A percentile compares a stretch with the other conserved stretches of the same genome.
phyloP scores from a whole-genome alignment of 2,888 invertebrate species.

The Eueremaeus valkanovi region DNA sequence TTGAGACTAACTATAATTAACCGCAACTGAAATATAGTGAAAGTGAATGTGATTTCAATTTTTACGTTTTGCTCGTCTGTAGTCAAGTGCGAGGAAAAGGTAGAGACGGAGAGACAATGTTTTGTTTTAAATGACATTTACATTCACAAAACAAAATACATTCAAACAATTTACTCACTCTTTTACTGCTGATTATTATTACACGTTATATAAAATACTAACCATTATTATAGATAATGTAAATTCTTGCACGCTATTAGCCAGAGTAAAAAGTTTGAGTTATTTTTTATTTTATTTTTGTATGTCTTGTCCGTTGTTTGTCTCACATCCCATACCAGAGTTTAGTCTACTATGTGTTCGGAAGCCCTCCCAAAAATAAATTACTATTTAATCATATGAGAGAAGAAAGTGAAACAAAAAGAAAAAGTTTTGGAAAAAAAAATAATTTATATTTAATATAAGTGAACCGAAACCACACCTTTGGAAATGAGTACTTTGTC shows the following conservation, averaged over 20 bases:
- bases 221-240: too few relatives aligned
- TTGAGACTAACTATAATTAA: background rate
- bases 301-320: too few relatives aligned
- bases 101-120: background rate
- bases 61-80: background rate
- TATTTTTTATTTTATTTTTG: too few relatives aligned
- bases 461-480: background rate
- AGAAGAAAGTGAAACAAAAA: background rate
- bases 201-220: too few relatives aligned
- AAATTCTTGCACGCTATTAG: too few relatives aligned
- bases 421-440: background rate
- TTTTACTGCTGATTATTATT: background rate
- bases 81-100: background rate
- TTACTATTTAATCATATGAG: background rate
- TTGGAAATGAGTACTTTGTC: background rate
- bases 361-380: conserved; percentile 5
- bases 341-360: background rate
- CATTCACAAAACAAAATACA: background rate
- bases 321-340: background rate
- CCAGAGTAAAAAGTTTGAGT: too few relatives aligned
- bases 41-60: background rate
- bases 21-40: background rate
- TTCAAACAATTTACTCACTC: background rate
- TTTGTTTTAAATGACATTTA: background rate
- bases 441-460: background rate